Percentiles rank a stretch among this genome's conserved stretches.
phyloP scores from a whole-genome alignment of 2,888 invertebrate species.

The Physocephala rufipes region DNA sequence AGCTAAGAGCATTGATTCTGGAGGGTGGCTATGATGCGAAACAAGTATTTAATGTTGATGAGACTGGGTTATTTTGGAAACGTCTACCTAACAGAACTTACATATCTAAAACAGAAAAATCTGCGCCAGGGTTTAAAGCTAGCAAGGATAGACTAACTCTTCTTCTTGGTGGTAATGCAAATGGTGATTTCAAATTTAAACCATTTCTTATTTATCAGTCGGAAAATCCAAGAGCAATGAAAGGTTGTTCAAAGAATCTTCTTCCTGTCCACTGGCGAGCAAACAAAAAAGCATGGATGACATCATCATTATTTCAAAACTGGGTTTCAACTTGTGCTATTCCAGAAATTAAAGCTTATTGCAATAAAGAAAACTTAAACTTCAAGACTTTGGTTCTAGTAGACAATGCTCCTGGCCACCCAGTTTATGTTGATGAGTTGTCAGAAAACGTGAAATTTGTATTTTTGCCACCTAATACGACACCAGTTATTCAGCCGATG shows the following conservation, averaged over 20 bases:
- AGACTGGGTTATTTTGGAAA: conserved; percentile 47
- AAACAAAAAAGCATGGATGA: conserved; percentile 55
- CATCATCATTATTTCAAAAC: conserved; percentile 48
- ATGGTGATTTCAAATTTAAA: conserved; percentile 48
- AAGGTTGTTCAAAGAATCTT: conserved; percentile 49
- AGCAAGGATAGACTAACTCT: conserved; percentile 36
- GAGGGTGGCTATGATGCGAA: no score
- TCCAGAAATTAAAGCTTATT: conserved; percentile 45
- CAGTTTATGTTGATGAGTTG: conserved; percentile 37
- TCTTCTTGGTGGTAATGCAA: background rate
- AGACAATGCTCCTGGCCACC: conserved; percentile 37
- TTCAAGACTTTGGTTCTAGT: conserved; percentile 38
- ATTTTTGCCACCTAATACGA: conserved; percentile 32
- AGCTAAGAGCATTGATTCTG: no score
- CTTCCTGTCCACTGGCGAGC: conserved; percentile 53
- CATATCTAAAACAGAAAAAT: conserved; percentile 45
- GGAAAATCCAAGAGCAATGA: conserved; percentile 55
- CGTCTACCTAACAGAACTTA: conserved; percentile 42
- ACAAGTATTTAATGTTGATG: conserved; percentile 2
- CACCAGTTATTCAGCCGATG: conserved; percentile 33
- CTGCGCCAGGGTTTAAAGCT: conserved; percentile 44
- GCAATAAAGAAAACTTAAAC: conserved; percentile 39
- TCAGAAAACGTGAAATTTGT: conserved; percentile 41
- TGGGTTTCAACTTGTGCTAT: conserved; percentile 48
- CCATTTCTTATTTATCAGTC: conserved; percentile 56